Evolutionary conservation across 2,888 invertebrate species (phyloP).

Genomic region (Cosmopolites sordidus): DNA sequence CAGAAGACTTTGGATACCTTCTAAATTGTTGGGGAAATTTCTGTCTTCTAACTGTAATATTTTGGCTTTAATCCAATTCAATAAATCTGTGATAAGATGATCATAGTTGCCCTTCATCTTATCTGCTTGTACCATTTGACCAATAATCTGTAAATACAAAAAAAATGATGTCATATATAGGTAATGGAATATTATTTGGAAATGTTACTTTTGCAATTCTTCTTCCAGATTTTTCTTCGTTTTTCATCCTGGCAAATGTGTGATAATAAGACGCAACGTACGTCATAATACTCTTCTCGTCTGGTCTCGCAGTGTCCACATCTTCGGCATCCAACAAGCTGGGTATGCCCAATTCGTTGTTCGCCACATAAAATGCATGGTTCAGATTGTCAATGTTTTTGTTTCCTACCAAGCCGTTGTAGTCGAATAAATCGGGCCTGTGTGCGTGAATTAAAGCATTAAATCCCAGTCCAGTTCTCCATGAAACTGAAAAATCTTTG

Average conservation of each 20-base stretch:
- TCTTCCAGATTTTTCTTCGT: conserved; percentile 94
- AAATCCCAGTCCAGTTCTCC: conserved; percentile 96
- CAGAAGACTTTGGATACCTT: conserved; percentile 89
- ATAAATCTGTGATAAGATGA: conserved; percentile 72
- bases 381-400: conserved; percentile 94
- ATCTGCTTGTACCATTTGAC: conserved; percentile 93
- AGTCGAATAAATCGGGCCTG: conserved; percentile 91
- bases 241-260: conserved; percentile 98
- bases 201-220: conserved; percentile 86
- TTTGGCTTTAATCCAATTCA: conserved; percentile 91
- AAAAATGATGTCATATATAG: background rate
- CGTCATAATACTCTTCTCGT: conserved; percentile 98
- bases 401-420: conserved; percentile 70
- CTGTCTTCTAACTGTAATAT: conserved; percentile 77
- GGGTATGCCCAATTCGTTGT: conserved; percentile 89
- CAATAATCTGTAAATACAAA: conserved; percentile 71
- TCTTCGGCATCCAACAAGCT: conserved; percentile 93
- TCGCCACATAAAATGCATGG: conserved; percentile 95
- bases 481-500: conserved; percentile 86
- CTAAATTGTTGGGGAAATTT: conserved; percentile 89
- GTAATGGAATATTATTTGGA: conserved; percentile 1
- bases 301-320: conserved; percentile 88
- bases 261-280: conserved; percentile 99
- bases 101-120: conserved; percentile 88
- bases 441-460: conserved; percentile 98